A percentile compares a stretch with the other conserved stretches of the same genome.
phyloP scores from a whole-genome alignment of 92 coral and sea anemone species.

The Siderastrea siderea region DNA sequence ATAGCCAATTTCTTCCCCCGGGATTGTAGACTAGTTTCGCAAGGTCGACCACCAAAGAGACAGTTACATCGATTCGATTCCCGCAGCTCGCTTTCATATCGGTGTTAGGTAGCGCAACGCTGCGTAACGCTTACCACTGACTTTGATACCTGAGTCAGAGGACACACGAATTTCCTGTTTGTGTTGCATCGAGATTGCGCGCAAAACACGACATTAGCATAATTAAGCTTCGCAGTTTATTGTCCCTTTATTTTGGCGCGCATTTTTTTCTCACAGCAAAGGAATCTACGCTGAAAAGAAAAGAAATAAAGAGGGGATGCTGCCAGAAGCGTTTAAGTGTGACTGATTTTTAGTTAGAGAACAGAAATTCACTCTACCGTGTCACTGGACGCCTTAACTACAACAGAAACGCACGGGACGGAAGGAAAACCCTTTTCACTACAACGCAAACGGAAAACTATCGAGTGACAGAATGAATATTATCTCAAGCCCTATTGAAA shows the following conservation, averaged over 20 bases:
- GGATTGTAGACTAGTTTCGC: slow-evolving; percentile 10
- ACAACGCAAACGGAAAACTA: slow-evolving; percentile 26
- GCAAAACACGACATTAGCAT: slow-evolving; percentile 19
- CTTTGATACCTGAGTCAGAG: neutral
- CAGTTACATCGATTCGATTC: neutral
- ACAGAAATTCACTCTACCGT: slow-evolving; percentile 29
- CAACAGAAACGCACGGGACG: neutral
- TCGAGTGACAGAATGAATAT: slow-evolving; percentile 7
- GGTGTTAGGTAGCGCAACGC: neutral
- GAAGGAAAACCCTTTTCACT: neutral
- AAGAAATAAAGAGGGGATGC: neutral
- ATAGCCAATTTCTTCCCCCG: slow-evolving; percentile 34
- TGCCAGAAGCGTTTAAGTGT: slow-evolving; percentile 54
- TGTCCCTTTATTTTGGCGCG: slow-evolving; percentile 4
- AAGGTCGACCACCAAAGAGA: slow-evolving; percentile 10
- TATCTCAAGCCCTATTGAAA: slow-evolving; percentile 33
- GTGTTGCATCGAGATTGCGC: slow-evolving; percentile 32
- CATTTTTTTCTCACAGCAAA: neutral
- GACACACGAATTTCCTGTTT: slow-evolving; percentile 39
- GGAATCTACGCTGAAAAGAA: slow-evolving; percentile 7
- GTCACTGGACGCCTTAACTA: slow-evolving; percentile 16
- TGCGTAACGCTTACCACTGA: neutral
- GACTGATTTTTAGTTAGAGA: slow-evolving; percentile 60
- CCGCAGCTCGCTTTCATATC: neutral
- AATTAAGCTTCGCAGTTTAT: slow-evolving; percentile 22